These are phyloP conservation scores for Volucella inflata DNA, from an alignment of 2,888 invertebrate species.

Conservation along the genomic window DNA sequence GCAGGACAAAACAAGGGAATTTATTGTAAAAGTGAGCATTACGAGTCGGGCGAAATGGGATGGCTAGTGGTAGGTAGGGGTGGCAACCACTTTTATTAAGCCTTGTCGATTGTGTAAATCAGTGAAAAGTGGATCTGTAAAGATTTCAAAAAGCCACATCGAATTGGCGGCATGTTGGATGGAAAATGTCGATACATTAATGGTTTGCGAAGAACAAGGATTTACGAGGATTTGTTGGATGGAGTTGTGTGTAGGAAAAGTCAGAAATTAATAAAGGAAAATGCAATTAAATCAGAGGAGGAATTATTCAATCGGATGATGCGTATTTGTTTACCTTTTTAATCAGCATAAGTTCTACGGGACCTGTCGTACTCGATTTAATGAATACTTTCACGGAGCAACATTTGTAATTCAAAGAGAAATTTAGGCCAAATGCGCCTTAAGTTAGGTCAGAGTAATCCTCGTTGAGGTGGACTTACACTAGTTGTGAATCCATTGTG, in stretches of 20 bases:
- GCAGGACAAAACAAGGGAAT: slow-evolving; percentile 26
- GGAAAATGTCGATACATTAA: background rate
- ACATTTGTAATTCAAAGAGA: too few species aligned
- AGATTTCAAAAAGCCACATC: slow-evolving; percentile 26
- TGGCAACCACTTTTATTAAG: slow-evolving; percentile 35
- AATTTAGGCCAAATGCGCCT: too few species aligned
- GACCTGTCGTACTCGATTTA: too few species aligned
- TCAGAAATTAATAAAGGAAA: slow-evolving; percentile 27
- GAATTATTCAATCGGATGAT: too few species aligned
- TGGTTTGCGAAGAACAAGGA: background rate
- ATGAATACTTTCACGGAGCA: too few species aligned
- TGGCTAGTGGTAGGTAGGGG: background rate
- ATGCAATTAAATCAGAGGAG: slow-evolving; percentile 21
- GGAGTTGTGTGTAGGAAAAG: slow-evolving; percentile 14
- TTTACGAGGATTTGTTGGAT: background rate
- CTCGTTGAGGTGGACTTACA: too few species aligned
- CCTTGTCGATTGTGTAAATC: slow-evolving; percentile 41
- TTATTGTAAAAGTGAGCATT: slow-evolving; percentile 32
- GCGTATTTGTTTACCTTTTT: too few species aligned
- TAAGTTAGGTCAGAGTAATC: too few species aligned
- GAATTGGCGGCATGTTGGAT: slow-evolving; percentile 1
- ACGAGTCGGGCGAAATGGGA: background rate
- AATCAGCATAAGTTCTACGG: too few species aligned
- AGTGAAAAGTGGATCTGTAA: slow-evolving; percentile 38
- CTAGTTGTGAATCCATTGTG: too few species aligned